Evolutionary conservation across 2,113 vertebrate genomes (phyloP).

Genomic region (Thalassoma bifasciatum): DNA sequence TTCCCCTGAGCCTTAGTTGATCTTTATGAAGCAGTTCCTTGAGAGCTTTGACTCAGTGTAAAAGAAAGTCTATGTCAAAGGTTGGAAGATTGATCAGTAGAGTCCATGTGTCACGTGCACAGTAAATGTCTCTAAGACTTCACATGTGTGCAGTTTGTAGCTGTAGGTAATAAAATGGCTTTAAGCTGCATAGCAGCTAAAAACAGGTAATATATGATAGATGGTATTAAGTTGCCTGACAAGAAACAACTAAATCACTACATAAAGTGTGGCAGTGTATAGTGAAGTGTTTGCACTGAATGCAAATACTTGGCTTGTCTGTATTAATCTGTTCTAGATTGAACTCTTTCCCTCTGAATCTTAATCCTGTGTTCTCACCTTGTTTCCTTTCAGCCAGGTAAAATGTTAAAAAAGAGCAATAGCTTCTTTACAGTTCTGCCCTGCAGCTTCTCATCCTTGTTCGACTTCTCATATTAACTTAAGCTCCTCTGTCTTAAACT

Average conservation of each 20-base stretch:
- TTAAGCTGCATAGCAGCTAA: background rate
- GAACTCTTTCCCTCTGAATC: background rate
- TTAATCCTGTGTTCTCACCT: background rate
- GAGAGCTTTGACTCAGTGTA: background rate
- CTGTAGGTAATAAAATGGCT: slow-evolving; percentile 1
- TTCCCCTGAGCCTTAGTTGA: background rate
- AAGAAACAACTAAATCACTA: too few species aligned
- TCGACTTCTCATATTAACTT: background rate
- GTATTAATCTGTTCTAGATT: background rate
- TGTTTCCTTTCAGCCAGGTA: background rate
- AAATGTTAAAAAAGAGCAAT: background rate
- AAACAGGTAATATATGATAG: background rate
- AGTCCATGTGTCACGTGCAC: background rate
- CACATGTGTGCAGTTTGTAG: background rate
- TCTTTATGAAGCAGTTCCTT: background rate
- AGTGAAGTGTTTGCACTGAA: background rate
- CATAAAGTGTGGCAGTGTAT: background rate
- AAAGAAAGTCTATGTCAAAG: background rate
- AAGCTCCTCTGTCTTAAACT: background rate
- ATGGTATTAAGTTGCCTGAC: background rate
- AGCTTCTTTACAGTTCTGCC: background rate
- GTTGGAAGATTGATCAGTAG: slow-evolving; percentile 5
- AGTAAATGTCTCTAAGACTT: background rate
- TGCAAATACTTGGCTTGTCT: background rate
- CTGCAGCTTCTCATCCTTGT: background rate